These are phyloP conservation scores for Salvelinus sp. DNA, from an alignment of 2,113 vertebrate genomes.

Conservation along the genomic window DNA sequence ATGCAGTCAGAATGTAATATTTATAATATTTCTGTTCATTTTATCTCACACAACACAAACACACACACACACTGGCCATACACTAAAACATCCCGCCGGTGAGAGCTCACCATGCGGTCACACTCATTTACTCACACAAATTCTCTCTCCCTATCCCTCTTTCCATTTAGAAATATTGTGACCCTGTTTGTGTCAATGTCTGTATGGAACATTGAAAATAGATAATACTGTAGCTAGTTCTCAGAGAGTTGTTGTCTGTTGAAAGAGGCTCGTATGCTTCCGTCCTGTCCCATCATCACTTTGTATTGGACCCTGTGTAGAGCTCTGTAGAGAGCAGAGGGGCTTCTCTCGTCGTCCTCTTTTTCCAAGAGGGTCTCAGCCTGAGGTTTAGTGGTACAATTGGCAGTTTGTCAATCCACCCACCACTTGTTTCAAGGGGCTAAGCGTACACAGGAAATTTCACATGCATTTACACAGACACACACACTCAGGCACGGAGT, in stretches of 20 bases:
- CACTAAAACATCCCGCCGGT: no score
- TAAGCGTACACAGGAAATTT: constrained; percentile 34
- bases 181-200: not conserved
- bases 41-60: not conserved
- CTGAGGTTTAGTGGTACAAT: constrained; percentile 47
- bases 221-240: constrained; percentile 10
- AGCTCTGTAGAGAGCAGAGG: constrained; percentile 32
- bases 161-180: no score
- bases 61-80: no score
- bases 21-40: constrained; percentile 29
- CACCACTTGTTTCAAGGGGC: constrained; percentile 28
- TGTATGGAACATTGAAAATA: constrained; percentile 38
- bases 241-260: constrained; percentile 41
- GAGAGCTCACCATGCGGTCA: no score
- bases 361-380: constrained; percentile 37
- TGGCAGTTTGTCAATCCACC: constrained; percentile 49
- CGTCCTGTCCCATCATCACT: constrained; percentile 50
- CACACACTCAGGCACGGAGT: not conserved
- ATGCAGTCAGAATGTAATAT: constrained; percentile 45
- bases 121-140: no score
- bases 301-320: constrained; percentile 49
- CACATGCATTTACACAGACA: not conserved
- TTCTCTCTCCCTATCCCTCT: no score
- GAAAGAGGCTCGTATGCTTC: constrained; percentile 54
- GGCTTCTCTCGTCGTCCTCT: constrained; percentile 52